Conservation (phyloP, 1,140 invertebrate genomes). For the Hirudo medicinalis region DNA sequence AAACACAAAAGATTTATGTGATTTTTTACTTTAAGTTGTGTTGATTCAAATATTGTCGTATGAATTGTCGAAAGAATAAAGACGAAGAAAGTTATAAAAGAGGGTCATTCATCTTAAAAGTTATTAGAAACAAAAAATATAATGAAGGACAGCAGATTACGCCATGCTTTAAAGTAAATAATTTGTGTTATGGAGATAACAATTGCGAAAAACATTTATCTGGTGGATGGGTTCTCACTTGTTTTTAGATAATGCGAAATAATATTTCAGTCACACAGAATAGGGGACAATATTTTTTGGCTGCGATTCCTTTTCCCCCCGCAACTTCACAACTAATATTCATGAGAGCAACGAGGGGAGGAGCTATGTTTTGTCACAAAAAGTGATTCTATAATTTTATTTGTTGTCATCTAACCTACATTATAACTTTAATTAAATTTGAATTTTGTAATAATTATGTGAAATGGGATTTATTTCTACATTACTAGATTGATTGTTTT, state of each 20-base stretch:
- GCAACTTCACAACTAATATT: neutral
- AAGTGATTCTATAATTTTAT: neutral
- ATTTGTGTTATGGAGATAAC: neutral
- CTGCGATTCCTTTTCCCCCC: neutral
- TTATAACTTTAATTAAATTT: constrained; percentile 1
- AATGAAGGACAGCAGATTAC: neutral
- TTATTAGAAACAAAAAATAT: too few species aligned
- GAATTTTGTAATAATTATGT: neutral
- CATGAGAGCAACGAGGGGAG: neutral
- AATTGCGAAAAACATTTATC: neutral
- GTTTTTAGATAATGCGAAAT: neutral
- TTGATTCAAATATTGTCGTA: too few species aligned
- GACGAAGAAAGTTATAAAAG: too few species aligned
- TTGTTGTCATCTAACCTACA: neutral
- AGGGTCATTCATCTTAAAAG: too few species aligned
- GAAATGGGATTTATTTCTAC: neutral
- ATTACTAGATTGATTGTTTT: neutral
- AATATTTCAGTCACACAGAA: too few species aligned
- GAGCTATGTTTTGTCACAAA: too few species aligned
- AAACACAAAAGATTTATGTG: too few species aligned
- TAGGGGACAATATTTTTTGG: too few species aligned
- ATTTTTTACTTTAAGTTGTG: too few species aligned
- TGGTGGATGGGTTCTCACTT: neutral
- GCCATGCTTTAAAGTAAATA: neutral
- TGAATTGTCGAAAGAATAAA: too few species aligned